Conservation (phyloP, 2,113 vertebrate genomes). For the Cebus imitator region DNA sequence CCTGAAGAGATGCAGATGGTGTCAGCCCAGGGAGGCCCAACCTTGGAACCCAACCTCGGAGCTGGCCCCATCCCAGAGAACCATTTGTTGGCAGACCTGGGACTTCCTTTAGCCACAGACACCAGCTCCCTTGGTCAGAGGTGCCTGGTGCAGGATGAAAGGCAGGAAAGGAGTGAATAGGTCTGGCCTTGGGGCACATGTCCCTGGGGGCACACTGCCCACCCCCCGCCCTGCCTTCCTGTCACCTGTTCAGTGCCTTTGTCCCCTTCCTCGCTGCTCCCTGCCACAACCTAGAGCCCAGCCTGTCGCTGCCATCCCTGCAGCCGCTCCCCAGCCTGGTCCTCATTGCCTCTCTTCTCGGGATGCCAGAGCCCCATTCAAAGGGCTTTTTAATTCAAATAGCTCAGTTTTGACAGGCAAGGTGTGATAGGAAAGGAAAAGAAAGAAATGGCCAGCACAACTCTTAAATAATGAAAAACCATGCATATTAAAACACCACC, state of each 20-base stretch:
- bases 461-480: slow-evolving; percentile 31
- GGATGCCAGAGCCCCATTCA: background rate
- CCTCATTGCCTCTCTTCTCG: background rate
- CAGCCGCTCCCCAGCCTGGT: background rate
- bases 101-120: background rate
- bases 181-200: background rate
- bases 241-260: background rate
- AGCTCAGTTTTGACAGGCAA: background rate
- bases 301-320: too few relatives aligned
- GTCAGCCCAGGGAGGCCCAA: background rate
- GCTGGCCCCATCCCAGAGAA: background rate
- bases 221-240: background rate
- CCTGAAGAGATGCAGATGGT: slow-evolving; percentile 15
- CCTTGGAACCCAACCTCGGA: background rate
- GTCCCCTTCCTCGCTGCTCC: background rate
- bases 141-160: background rate
- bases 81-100: background rate
- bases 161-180: background rate
- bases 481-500: background rate
- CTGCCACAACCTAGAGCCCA: background rate
- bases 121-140: background rate
- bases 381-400: background rate
- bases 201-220: background rate
- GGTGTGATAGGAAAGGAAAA: background rate
- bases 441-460: background rate